Base-by-base conservation (phyloP, 2,888 invertebrate species). In the Tubulanus polymorphus region DNA sequence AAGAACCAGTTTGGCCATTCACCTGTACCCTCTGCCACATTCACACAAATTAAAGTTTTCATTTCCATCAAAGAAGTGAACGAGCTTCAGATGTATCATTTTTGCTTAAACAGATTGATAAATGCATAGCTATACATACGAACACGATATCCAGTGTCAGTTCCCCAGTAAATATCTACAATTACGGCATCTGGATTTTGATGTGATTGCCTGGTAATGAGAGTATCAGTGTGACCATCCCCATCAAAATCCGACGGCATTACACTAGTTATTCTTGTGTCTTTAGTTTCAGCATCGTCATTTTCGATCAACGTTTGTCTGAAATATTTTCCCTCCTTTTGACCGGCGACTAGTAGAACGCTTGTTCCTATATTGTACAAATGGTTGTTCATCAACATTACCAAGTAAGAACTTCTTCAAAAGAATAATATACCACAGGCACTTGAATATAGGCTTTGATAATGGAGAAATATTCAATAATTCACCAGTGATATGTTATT, bases 181-280 rank as follows among this genome's bases (percentile, higher is more conserved):
- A 51, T 57, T 18, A 65, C 62, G 26, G 37, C 48, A 26, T 25
- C 47, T 41, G 30, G 48, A 18, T 30, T 59, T 25, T 35, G 50
- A 2, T 48, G 50, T 49, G 37, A 37, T n/a, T 51, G 28, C 25
- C 55, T 51, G 3, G 74, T 90, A 0, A 95, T 84, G 62, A 95
- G 75, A 18, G 95, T 84, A 77, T 96, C 95, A 93, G 95, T 93
- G 55, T 90, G 85, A 0, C 92, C 91, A 81, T 96, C 95, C 0
- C 95, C 95, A 80, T 94, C 90, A 73, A 90, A 96, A 78, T 96
- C 95, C 0, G 92, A 93, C 27, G 95, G 94, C 0, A 93, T 89
- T 3, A 95, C 86, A 75, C 91, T 90, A 0, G 87, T 73, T 18
- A 83, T 68, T 2, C 50, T 52, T 3, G 57, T 52, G 25, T 57